Base-by-base conservation (phyloP, 1,140 invertebrate species). In the Papilio polytes region DNA sequence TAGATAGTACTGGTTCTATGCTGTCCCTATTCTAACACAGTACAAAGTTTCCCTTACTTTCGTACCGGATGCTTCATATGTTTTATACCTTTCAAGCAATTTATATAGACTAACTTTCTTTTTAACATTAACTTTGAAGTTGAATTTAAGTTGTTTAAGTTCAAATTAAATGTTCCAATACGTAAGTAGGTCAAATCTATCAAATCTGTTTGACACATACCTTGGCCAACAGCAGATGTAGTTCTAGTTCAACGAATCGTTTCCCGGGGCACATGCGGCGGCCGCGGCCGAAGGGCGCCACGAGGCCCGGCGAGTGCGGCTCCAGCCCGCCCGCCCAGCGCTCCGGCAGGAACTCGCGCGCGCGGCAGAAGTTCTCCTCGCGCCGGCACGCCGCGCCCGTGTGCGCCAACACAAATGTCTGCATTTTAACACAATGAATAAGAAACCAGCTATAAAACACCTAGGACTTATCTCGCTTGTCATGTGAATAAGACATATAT, bases 261-360 rank as follows among this genome's bases (percentile, higher is more conserved):
- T 98, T 98, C 22, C 97, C 98, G 0, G 98, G 98, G 92, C 98
- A 98, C 90, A 97, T 97, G 74, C 98, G 94, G 63, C 96, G 95
- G 0, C 99, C 99, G 78, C 97, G 96, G 0, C 99, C 99, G 94
- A 99, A 99, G 0, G 98, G 98, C 3, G 98, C 96, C 0, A 98
- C 96, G 20, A 98, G 92, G 44, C 95, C 96, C 4, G 96, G 94
- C 0, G 96, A 95, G 82, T 91, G 91, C 3, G 91, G 90, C 36
- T 95, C 89, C 8, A 91, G 91, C 9, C 92, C 85, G 44, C 96
- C 92, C 18, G 98, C 90, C 98, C 97, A 99, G 66, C 97, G 96
- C 94, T 98, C 98, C 9, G 98, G 98, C 13, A 96, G 89, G 89
- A 97, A 99, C 80, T 97, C 94, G 51, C 96, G 91, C 4, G 98